Percentiles rank a stretch among this genome's conserved stretches.
phyloP scores from a whole-genome alignment of 1,140 invertebrate species.

The Zophobas atratus region DNA sequence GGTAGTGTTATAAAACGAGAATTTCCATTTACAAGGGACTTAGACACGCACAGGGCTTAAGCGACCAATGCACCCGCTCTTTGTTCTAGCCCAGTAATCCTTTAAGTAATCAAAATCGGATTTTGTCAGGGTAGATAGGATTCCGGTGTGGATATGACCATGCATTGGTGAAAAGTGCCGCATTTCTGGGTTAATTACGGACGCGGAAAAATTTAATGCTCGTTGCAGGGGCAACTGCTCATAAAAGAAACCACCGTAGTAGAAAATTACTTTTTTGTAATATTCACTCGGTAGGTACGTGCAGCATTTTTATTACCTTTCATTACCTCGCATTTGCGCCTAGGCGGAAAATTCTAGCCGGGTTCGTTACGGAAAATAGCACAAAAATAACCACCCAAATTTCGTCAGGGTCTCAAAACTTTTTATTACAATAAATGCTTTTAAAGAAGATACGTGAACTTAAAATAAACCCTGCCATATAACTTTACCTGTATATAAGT shows the following conservation, averaged over 20 bases:
- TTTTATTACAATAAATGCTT: too few relatives aligned
- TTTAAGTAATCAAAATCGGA: neutral
- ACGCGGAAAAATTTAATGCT: neutral
- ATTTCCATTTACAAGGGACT: constrained; percentile 34
- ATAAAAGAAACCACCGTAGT: neutral
- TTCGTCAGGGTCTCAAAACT: too few relatives aligned
- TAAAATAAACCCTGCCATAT: too few relatives aligned
- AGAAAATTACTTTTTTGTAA: constrained; percentile 6
- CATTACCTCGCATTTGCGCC: too few relatives aligned
- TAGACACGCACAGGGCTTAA: constrained; percentile 25
- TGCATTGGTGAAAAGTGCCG: neutral
- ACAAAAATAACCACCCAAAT: too few relatives aligned
- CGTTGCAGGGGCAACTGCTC: neutral
- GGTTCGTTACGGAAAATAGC: too few relatives aligned
- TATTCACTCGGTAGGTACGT: neutral
- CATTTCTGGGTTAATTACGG: constrained; percentile 17
- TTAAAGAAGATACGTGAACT: too few relatives aligned
- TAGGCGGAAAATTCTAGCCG: too few relatives aligned
- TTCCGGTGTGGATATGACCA: too few relatives aligned
- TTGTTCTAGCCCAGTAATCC: constrained; percentile 16
- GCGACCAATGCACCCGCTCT: constrained; percentile 13
- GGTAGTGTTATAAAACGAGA: constrained; percentile 21
- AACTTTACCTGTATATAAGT: too few relatives aligned
- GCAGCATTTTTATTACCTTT: too few relatives aligned
- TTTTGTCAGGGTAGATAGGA: neutral